Conservation (phyloP, 2,113 vertebrate genomes). For the Taurulus bubalis region DNA sequence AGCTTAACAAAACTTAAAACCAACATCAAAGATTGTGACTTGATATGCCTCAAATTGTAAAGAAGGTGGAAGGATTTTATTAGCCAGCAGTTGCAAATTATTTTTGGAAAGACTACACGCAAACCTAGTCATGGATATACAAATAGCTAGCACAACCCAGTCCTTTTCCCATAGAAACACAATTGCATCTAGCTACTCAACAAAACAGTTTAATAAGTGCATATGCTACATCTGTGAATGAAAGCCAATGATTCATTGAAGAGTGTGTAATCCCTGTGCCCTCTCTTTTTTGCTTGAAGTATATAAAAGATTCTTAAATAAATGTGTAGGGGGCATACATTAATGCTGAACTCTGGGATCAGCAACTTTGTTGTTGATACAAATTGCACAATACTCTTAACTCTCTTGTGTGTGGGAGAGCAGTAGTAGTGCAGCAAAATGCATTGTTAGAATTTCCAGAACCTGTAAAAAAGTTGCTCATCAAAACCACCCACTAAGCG, state of each 20-base stretch:
- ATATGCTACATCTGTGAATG: slow-evolving; percentile 44
- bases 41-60: background rate
- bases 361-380: slow-evolving; percentile 19
- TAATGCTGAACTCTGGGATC: slow-evolving; percentile 31
- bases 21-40: background rate
- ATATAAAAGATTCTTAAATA: slow-evolving; percentile 32
- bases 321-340: slow-evolving; percentile 34
- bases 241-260: slow-evolving; percentile 52
- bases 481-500: background rate
- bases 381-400: slow-evolving; percentile 4
- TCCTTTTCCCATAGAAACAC: background rate
- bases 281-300: slow-evolving; percentile 4
- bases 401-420: slow-evolving; percentile 8
- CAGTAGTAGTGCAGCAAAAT: slow-evolving; percentile 1
- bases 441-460: background rate
- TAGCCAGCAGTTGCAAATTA: background rate
- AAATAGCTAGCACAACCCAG: background rate
- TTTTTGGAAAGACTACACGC: background rate
- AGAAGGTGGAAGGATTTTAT: background rate
- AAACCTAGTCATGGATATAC: background rate
- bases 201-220: slow-evolving; percentile 46
- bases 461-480: background rate
- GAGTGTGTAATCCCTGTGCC: slow-evolving; percentile 5
- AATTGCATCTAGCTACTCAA: slow-evolving; percentile 6
- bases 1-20: background rate